phyloP scores from a whole-genome alignment of 2,888 invertebrate species.

The Thymelicus sylvestris region DNA sequence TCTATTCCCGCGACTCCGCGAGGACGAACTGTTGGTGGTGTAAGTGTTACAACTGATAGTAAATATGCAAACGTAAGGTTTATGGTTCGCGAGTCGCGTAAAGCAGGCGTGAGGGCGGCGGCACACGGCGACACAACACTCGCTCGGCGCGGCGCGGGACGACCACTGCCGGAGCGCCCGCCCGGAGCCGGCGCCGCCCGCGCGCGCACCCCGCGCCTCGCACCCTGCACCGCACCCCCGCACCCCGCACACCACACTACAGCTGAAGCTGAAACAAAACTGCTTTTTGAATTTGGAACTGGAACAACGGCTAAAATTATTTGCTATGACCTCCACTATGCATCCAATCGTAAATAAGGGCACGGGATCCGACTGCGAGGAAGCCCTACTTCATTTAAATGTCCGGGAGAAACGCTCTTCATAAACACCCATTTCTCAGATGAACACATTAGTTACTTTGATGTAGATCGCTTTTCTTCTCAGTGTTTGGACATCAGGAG shows the following conservation, averaged over 20 bases:
- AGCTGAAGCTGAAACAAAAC: constrained; percentile 13
- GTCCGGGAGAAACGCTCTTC: too few species aligned
- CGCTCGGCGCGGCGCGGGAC: constrained; percentile 51
- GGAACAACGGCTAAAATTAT: neutral
- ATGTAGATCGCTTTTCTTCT: too few species aligned
- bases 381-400: too few species aligned
- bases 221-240: constrained; percentile 47
- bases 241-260: constrained; percentile 42
- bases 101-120: constrained; percentile 40
- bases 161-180: constrained; percentile 68
- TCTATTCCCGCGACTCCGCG: neutral
- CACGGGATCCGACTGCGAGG: too few species aligned
- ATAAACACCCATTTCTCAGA: too few species aligned
- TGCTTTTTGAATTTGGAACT: constrained; percentile 14
- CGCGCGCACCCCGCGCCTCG: constrained; percentile 42
- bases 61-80: constrained; percentile 33
- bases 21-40: neutral
- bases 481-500: too few species aligned
- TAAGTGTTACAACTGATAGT: neutral
- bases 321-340: neutral
- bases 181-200: constrained; percentile 59
- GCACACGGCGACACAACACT: constrained; percentile 42
- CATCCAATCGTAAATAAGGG: neutral
- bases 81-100: constrained; percentile 37
- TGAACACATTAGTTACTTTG: too few species aligned